Evolutionary conservation across 1,140 invertebrate species (phyloP), one percentile per base, ranked within the genome.

Genomic region (Panulirus ornatus): DNA sequence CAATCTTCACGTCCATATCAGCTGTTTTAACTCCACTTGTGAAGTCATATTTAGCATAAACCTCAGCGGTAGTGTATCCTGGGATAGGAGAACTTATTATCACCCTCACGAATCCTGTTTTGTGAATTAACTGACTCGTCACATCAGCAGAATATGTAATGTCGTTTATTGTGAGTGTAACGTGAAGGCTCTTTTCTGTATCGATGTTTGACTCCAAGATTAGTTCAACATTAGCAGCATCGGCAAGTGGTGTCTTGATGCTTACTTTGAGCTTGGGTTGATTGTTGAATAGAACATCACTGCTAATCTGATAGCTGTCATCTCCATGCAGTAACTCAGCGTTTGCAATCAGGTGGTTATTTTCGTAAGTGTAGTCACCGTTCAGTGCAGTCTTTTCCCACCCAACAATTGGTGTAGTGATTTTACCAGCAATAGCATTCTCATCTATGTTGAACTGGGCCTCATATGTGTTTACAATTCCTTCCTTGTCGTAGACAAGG

Each of bases 371-470:
- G 38, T 81, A 81, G 75, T 63, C 66, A 30, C 86, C 86, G 36
- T 70, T 81, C 16, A 88, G n/a, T 34, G 58, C 75, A 16, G 81
- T 34, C 40, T 63, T 30, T 38, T 88, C 86, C 76, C 76, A 88
- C 9, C 76, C 86, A 42, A 76, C 40, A 44, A 88, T 81, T 6
- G 86, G 75, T n/a, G 86, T 88, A n/a, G 16, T 81, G 36, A 79
- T 42, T 44, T 88, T 51, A 1, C 75, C 86, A 36, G 36, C 36
- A 9, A 88, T 34, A 16, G 75, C 44, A 70, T 34, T 81, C 6
- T 27, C 22, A 14, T 19, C 27, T 1, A 88, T 30, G 14, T 11
- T 81, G 34, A 88, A 27, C n/a, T 34, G 58, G 5, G 51, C 76
- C 11, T 81, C 30, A 47, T 81, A 78, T 22, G 51, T 81, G 36